Base-by-base conservation (phyloP, 2,113 vertebrate species). In the Tonatia bakeri region DNA sequence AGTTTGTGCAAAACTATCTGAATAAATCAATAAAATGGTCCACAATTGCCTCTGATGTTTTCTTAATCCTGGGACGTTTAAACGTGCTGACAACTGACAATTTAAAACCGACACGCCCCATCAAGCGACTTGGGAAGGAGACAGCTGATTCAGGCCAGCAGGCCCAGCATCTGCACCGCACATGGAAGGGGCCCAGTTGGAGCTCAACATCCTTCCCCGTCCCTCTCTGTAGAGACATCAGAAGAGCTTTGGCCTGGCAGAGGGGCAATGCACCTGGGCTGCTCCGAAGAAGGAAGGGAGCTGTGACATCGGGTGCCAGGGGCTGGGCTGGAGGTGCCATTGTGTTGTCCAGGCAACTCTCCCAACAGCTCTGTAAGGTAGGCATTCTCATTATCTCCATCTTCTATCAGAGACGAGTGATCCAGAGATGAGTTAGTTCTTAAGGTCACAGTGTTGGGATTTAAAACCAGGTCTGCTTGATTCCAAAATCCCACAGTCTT, bases 1-100 rank as follows among this genome's bases (percentile, higher is more conserved):
- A 36, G 95, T 97, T 84, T 90, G 77, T 89, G 38, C 45, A 89
- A 87, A 94, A 86, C 65, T 86, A 65, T 89, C 72, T 95, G 77
- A 96, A 96, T 97, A 92, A 93, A 95, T 96, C 92, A 87, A 95
- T 95, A 91, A 91, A 83, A 54, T 13, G 76, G 73, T 92, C 90
- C 87, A 73, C 87, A 94, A 86, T 69, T 90, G 47, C 87, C 28
- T 67, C 84, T 89, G 45, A 69, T 88, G 64, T 92, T 93, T 95
- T 94, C 47, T 45, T 80, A 33, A n/a, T 94, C 73, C 67, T 4
- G 2, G 36, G 67, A 64, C 61, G 93, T 72, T 96, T 93, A 95
- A 93, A 95, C 70, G n/a, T 94, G 90, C 92, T 97, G 95, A 95
- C 15, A 8, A 67, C 1, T 80, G 52, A 94, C 56, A 80, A 90